Percentiles rank a stretch among this genome's conserved stretches.
Conservation (phyloP, 2,797 vertebrate genomes). For the Sebastes iracundus region DNA sequence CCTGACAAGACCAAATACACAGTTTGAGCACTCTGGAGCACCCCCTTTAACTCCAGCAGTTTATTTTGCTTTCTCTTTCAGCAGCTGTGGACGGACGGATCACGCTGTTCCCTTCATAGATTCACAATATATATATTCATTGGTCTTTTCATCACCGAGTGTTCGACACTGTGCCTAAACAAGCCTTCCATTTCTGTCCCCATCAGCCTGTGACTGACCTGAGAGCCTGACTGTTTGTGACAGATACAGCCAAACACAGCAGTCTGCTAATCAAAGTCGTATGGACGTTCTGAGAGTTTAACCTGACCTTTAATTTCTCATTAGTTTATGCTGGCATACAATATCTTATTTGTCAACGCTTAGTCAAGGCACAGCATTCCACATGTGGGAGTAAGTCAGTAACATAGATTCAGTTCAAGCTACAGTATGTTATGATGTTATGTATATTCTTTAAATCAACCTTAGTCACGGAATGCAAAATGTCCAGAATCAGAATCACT, state of each 20-base stretch:
- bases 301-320: constrained; percentile 62
- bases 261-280: constrained; percentile 42
- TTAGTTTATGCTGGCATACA: constrained; percentile 49
- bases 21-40: constrained; percentile 40
- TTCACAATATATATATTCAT: neutral
- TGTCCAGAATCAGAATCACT: neutral
- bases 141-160: constrained; percentile 20
- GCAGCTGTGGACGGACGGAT: neutral
- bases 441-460: neutral
- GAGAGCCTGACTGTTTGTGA: constrained; percentile 32
- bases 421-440: neutral
- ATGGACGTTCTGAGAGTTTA: constrained; percentile 24
- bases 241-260: constrained; percentile 43
- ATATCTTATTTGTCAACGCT: constrained; percentile 59
- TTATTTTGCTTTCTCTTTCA: constrained; percentile 55
- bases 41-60: constrained; percentile 48
- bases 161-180: constrained; percentile 30
- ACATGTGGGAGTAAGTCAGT: constrained; percentile 40
- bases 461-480: neutral
- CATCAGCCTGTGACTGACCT: neutral
- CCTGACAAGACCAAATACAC: constrained; percentile 60
- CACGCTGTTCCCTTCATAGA: neutral
- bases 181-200: constrained; percentile 1
- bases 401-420: neutral
- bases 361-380: constrained; percentile 27